Conservation (phyloP, 2,888 invertebrate species). For the Volucella inflata region DNA sequence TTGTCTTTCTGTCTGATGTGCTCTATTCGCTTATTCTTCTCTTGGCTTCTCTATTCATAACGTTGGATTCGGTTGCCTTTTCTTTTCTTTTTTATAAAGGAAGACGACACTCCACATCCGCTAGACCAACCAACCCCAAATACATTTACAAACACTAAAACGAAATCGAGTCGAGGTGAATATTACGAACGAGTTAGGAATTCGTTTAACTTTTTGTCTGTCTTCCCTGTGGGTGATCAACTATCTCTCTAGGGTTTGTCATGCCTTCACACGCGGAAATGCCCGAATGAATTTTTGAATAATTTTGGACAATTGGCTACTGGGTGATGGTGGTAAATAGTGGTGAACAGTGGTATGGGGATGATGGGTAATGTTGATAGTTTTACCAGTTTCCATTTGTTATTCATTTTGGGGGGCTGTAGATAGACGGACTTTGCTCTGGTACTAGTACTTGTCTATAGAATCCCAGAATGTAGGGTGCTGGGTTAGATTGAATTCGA, state of each 20-base stretch:
- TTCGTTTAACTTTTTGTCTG: slow-evolving; percentile 70
- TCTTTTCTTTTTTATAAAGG: too few relatives aligned
- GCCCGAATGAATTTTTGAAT: slow-evolving; percentile 66
- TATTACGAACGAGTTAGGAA: slow-evolving; percentile 61
- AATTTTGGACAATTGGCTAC: slow-evolving; percentile 38
- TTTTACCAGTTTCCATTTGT: slow-evolving; percentile 43
- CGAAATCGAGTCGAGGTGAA: slow-evolving; percentile 43
- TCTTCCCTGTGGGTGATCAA: slow-evolving; percentile 48
- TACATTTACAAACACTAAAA: background rate
- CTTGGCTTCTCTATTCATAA: slow-evolving; percentile 43
- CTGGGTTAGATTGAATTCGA: slow-evolving; percentile 17
- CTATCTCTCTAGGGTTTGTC: slow-evolving; percentile 54
- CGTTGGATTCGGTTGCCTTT: slow-evolving; percentile 19
- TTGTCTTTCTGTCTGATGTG: slow-evolving; percentile 39
- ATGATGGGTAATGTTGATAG: background rate
- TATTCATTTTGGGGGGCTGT: slow-evolving; percentile 58
- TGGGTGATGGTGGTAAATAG: background rate
- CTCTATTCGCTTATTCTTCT: slow-evolving; percentile 30
- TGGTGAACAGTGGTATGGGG: background rate
- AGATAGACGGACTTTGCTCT: slow-evolving; percentile 36
- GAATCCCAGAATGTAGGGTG: slow-evolving; percentile 18
- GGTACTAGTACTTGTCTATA: slow-evolving; percentile 27
- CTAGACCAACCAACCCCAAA: background rate
- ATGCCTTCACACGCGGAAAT: slow-evolving; percentile 65
- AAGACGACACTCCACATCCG: background rate